phyloP scores from a whole-genome alignment of 2,113 vertebrate genomes.

The Salminus brasiliensis region DNA sequence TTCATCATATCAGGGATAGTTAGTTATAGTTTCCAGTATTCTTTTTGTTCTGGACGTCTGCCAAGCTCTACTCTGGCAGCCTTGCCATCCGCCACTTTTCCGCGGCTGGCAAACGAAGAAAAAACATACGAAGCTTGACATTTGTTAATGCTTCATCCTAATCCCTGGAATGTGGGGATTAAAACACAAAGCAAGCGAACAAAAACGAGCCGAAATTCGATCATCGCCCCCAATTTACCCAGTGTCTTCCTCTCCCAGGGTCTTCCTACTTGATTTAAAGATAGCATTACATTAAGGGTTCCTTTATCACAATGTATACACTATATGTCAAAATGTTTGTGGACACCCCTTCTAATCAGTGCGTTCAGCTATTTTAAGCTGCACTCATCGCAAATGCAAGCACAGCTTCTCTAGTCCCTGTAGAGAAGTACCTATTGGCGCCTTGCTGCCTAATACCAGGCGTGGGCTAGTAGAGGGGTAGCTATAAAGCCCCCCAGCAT shows the following conservation, averaged over 20 bases:
- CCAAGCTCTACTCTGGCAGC: conserved; percentile 44
- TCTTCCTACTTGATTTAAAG: neutral
- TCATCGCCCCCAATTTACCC: neutral
- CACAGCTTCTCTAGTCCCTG: too few species aligned
- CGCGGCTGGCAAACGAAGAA: conserved; percentile 3
- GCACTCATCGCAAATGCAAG: too few species aligned
- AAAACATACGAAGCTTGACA: conserved; percentile 13
- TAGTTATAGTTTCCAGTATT: conserved; percentile 49
- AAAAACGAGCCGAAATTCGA: neutral
- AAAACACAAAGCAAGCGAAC: conserved; percentile 15
- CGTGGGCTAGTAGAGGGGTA: too few species aligned
- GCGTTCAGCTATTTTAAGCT: too few species aligned
- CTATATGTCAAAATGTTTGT: too few species aligned
- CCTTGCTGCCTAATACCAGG: too few species aligned
- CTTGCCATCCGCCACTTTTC: conserved; percentile 32
- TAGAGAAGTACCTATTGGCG: too few species aligned
- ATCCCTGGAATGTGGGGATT: conserved; percentile 33
- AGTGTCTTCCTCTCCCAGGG: neutral
- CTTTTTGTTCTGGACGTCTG: conserved; percentile 51
- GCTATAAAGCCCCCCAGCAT: too few species aligned
- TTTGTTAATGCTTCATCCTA: conserved; percentile 31
- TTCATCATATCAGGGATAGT: conserved; percentile 52
- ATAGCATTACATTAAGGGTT: too few species aligned
- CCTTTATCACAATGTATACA: too few species aligned
- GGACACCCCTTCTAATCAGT: too few species aligned